Evolutionary conservation across 2,113 vertebrate species (phyloP), one percentile per base, ranked within the genome.

Genomic region (Noctilio leporinus): DNA sequence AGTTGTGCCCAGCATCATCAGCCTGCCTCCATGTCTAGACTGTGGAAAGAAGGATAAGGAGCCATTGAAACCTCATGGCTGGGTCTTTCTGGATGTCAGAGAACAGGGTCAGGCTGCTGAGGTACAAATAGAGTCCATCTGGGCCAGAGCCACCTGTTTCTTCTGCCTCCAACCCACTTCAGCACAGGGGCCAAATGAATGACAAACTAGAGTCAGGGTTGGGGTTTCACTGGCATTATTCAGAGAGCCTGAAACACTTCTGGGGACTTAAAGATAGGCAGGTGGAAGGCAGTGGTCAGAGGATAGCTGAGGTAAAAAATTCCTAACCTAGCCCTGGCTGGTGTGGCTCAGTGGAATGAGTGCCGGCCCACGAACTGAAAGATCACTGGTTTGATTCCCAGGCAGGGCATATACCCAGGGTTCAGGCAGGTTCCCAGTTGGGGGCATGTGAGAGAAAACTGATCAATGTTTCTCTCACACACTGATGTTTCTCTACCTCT

Each of bases 1-100:
- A 5, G 35, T 7, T 53, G 14, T 20, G 24, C 17, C n/a, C 4
- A 7, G 72, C 49, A 5, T 1, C 0, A 7, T 28, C 4, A n/a
- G 16, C 8, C 5, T 20, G 2, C 28, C n/a, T 69, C 51, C 16
- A 2, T 2, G 26, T 51, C 49, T 24, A 24, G 69, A 57, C 2
- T 7, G 10, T 47, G 35, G 15, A 57, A 17, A 57, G 30, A 10
- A 30, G 24, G 10, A 24, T 16, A 35, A n/a, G 17, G 33, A 22
- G 11, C 4, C 26, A 3, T 4, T 45, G 19, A 65, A 49, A 8
- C 24, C 55, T 33, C 17, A 53, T 12, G 2, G 0, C 43, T 72
- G 47, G 67, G 22, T 62, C 49, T 51, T 38, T 57, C 35, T 19
- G 55, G 64, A 35, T 11, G 16, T 57, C 59, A 30, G 47, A 64